Conservation (phyloP, 1,140 invertebrate species). For the Polyergus mexicanus region DNA sequence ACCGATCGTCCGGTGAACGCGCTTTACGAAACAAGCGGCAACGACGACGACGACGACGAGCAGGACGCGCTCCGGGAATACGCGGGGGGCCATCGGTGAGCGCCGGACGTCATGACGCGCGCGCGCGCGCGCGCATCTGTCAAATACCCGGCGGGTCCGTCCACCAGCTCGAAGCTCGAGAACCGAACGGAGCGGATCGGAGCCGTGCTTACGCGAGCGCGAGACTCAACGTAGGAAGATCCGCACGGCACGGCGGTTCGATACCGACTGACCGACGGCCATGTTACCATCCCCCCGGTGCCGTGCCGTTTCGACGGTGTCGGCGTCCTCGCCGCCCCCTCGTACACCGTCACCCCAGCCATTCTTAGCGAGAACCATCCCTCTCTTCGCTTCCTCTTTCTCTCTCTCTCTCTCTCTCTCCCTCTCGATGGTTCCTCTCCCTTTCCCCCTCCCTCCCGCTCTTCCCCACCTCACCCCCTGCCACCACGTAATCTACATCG, state of each 20-base stretch:
- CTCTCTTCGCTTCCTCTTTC: conserved; percentile 28
- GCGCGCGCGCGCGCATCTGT: conserved; percentile 56
- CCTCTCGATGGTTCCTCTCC: not conserved
- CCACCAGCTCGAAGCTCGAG: conserved; percentile 29
- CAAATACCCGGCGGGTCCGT: conserved; percentile 49
- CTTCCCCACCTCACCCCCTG: not conserved
- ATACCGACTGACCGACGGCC: conserved; percentile 82
- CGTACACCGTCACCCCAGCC: conserved; percentile 57
- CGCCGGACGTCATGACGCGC: conserved; percentile 57
- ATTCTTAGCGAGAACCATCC: conserved; percentile 71
- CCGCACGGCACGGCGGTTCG: conserved; percentile 77
- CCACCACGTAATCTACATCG: conserved; percentile 47
- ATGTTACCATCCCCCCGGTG: conserved; percentile 77
- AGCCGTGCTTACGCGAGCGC: conserved; percentile 25
- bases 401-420: not conserved
- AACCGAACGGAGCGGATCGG: conserved; percentile 3
- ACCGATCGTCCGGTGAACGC: conserved; percentile 19
- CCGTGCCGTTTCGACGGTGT: conserved; percentile 42
- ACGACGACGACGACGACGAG: not conserved
- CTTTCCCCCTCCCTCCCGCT: not conserved
- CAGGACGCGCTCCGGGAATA: conserved; percentile 43
- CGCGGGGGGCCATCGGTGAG: conserved; percentile 68
- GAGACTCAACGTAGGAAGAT: conserved; percentile 65
- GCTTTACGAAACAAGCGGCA: not conserved
- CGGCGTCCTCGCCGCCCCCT: conserved; percentile 38